A percentile compares a stretch with the other conserved stretches of the same genome.
phyloP scores from a whole-genome alignment of 2,797 vertebrate species.

The Phataginus tetradactyla region DNA sequence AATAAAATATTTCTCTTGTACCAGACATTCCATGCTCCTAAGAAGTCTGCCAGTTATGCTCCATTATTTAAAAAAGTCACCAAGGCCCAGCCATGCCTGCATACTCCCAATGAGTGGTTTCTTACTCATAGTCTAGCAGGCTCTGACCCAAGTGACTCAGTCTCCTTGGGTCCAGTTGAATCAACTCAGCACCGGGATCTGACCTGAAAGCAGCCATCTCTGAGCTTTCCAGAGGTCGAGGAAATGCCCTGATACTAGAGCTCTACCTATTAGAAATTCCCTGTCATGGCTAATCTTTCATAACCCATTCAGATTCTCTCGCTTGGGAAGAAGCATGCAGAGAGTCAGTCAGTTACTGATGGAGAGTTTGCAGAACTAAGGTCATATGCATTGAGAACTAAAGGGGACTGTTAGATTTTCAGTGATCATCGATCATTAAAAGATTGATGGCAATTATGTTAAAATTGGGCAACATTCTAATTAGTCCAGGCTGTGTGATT shows the following conservation, averaged over 20 bases:
- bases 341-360: neutral
- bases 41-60: neutral
- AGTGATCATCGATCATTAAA: neutral
- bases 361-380: neutral
- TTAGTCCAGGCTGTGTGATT: neutral
- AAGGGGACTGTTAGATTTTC: neutral
- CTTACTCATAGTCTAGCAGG: neutral
- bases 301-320: neutral
- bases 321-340: neutral
- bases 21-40: neutral
- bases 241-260: neutral
- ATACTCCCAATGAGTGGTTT: neutral
- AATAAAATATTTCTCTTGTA: slow-evolving; percentile 1
- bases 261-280: neutral
- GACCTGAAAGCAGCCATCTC: neutral
- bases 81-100: neutral
- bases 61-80: neutral
- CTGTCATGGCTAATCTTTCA: neutral
- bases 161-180: neutral
- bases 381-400: neutral
- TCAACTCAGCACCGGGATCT: neutral
- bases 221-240: neutral
- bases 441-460: neutral
- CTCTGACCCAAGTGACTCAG: neutral
- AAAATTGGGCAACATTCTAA: neutral